phyloP scores from a whole-genome alignment of 2,888 invertebrate species.

The Psylliodes chrysocephalus region DNA sequence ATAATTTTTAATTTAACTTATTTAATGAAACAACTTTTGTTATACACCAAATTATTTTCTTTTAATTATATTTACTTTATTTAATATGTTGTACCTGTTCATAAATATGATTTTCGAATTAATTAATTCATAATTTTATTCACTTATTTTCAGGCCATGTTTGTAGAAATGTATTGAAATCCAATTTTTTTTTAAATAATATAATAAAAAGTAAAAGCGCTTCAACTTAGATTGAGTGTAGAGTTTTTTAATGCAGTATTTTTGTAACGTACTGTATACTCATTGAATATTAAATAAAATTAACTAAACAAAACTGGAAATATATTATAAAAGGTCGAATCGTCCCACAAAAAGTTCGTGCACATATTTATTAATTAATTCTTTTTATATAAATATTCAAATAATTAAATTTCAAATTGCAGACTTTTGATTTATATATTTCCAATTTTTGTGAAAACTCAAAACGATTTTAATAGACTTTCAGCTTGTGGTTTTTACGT shows the following conservation, averaged over 20 bases:
- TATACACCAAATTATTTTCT: no score
- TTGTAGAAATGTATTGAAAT: background rate
- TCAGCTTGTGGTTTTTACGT: constrained; percentile 11
- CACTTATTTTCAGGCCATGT: background rate
- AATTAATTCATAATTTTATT: background rate
- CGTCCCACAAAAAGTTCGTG: no score
- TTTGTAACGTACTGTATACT: constrained; percentile 13
- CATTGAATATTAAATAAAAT: constrained; percentile 1
- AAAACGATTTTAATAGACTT: constrained; percentile 20
- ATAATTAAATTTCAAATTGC: no score
- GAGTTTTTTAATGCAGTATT: constrained; percentile 15
- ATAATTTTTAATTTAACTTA: no score
- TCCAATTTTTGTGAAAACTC: background rate
- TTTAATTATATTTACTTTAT: no score
- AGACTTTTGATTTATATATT: background rate
- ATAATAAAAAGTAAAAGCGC: constrained; percentile 7
- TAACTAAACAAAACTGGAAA: background rate
- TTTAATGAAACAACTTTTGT: no score
- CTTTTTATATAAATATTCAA: no score
- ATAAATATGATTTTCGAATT: background rate
- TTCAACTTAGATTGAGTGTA: constrained; percentile 14
- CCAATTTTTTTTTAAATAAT: constrained; percentile 4
- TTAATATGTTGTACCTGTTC: no score
- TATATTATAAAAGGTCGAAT: no score
- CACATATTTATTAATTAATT: no score